A percentile compares a stretch with the other conserved stretches of the same genome.
phyloP scores from a whole-genome alignment of 2,888 invertebrate genomes.

The Coelopa pilipes region DNA sequence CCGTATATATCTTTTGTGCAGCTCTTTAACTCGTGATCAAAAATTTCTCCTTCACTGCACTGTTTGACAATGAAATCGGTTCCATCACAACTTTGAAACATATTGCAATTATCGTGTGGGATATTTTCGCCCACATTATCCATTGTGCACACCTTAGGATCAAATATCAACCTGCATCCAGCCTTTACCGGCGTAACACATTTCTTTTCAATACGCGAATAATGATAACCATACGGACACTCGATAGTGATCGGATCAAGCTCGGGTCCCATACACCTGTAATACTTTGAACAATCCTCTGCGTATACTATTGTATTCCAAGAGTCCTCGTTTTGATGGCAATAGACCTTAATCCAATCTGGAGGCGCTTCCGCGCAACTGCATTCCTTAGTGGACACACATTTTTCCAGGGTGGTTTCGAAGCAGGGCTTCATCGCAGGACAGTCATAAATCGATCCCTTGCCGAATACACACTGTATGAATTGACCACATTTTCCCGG shows the following conservation, averaged over 20 bases:
- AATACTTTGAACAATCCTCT: no score
- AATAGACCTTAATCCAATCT: neutral
- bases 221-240: conserved; percentile 46
- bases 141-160: no score
- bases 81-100: conserved; percentile 38
- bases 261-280: no score
- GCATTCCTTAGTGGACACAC: conserved; percentile 4
- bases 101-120: conserved; percentile 39
- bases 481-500: conserved; percentile 44
- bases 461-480: conserved; percentile 44
- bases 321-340: no score
- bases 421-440: conserved; percentile 22
- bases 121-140: conserved; percentile 29
- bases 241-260: neutral
- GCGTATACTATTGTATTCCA: neutral
- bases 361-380: neutral
- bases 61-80: conserved; percentile 16
- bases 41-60: conserved; percentile 36
- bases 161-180: conserved; percentile 38
- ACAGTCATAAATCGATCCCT: neutral
- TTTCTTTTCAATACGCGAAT: conserved; percentile 42
- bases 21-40: conserved; percentile 2
- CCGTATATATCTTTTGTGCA: neutral
- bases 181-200: conserved; percentile 44
- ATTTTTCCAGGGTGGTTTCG: conserved; percentile 15